Evolutionary conservation across 2,797 vertebrate species (phyloP).

Genomic region (Gambelia wislizenii): DNA sequence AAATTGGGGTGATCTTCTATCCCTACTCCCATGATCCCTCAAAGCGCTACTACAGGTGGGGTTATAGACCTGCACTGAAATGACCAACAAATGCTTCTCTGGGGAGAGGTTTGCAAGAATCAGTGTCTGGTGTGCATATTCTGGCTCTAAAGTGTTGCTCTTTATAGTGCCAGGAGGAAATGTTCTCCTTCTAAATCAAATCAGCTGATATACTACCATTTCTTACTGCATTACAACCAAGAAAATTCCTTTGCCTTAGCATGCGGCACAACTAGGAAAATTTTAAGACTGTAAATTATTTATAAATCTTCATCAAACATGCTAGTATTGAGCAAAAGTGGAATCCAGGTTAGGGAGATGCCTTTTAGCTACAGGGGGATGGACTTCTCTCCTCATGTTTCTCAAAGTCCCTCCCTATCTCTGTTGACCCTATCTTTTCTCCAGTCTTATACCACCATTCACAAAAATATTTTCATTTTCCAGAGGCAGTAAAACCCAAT

Average conservation of each 20-base stretch:
- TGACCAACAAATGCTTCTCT: not conserved
- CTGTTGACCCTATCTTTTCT: not conserved
- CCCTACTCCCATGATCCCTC: not conserved
- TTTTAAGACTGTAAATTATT: not conserved
- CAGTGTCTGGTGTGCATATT: not conserved
- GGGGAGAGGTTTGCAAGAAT: not conserved
- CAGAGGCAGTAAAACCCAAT: not conserved
- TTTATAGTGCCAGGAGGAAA: not conserved
- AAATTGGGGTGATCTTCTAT: not conserved
- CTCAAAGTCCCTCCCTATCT: not conserved
- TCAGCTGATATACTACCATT: too few relatives aligned
- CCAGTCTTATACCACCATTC: not conserved
- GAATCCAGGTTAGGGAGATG: not conserved
- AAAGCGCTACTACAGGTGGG: not conserved
- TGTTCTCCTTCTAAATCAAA: not conserved
- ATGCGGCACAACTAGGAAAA: not conserved
- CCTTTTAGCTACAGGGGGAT: not conserved
- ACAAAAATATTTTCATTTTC: not conserved
- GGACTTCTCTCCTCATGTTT: not conserved
- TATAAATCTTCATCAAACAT: not conserved
- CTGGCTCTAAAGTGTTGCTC: not conserved
- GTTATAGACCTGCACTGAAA: not conserved
- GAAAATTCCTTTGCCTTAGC: not conserved
- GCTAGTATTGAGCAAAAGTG: not conserved
- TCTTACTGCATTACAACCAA: too few relatives aligned